A percentile compares a stretch with the other conserved stretches of the same genome.
These are phyloP conservation scores for Galaxea fascicularis DNA, from an alignment of 92 coral and sea anemone genomes.

Conservation along the genomic window DNA sequence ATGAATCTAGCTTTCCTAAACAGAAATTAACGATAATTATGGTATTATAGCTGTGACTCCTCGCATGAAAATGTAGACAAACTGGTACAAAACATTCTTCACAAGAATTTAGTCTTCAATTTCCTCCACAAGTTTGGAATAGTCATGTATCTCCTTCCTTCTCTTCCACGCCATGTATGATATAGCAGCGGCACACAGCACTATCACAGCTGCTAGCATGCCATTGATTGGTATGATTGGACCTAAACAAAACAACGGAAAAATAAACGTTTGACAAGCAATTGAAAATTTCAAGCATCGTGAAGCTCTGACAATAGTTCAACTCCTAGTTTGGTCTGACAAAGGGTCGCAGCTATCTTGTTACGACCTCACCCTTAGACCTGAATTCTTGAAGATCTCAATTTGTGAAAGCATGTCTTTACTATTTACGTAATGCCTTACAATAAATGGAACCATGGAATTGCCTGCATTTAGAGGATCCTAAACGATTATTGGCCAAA, in stretches of 20 bases:
- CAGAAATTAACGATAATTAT: too few species aligned
- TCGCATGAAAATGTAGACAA: neutral
- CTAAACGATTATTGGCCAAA: too few species aligned
- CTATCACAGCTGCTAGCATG: conserved; percentile 3
- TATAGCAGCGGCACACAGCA: conserved; percentile 11
- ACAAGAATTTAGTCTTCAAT: neutral
- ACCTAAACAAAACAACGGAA: neutral
- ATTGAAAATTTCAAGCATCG: neutral
- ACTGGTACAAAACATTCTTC: neutral
- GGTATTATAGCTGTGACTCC: too few species aligned
- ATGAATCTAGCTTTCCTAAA: too few species aligned
- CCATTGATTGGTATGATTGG: conserved; percentile 5
- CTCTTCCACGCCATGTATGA: conserved; percentile 12
- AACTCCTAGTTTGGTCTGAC: neutral
- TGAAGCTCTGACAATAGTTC: too few species aligned
- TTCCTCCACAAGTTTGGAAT: conserved; percentile 28
- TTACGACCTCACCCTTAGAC: too few species aligned
- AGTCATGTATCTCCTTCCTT: conserved; percentile 4
- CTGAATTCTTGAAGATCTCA: too few species aligned
- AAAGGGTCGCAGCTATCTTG: neutral
- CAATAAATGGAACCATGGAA: too few species aligned
- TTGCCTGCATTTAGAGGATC: too few species aligned
- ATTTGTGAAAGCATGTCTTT: too few species aligned
- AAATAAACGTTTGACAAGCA: neutral
- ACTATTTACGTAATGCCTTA: too few species aligned